Evolutionary conservation across 1,140 invertebrate genomes (phyloP).

Genomic region (Brachionus rotundiformis): DNA sequence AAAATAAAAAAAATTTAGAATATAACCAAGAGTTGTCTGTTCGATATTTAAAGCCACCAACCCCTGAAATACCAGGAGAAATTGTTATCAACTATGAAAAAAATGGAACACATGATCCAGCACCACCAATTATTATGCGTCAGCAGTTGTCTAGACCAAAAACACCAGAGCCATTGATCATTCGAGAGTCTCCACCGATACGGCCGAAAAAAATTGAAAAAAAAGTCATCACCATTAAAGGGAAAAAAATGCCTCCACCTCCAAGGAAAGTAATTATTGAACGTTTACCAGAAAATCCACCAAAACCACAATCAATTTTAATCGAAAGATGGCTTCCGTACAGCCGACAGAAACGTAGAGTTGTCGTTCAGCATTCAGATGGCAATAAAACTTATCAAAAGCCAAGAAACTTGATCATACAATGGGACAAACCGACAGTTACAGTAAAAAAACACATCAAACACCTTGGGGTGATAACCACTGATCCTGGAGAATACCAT

Average conservation of each 20-base stretch:
- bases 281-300: constrained; percentile 30
- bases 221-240: constrained; percentile 28
- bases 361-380: not conserved
- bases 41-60: constrained; percentile 44
- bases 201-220: not conserved
- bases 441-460: not conserved
- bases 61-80: constrained; percentile 35
- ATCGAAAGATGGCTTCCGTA: constrained; percentile 52
- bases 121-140: constrained; percentile 48
- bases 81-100: constrained; percentile 26
- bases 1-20: not conserved
- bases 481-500: constrained; percentile 32
- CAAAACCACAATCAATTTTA: constrained; percentile 32
- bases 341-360: not conserved
- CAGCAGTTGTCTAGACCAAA: not conserved
- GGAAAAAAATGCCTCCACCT: not conserved
- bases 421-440: constrained; percentile 22
- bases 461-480: constrained; percentile 7
- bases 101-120: not conserved
- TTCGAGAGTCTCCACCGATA: constrained; percentile 36
- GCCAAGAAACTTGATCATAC: constrained; percentile 45
- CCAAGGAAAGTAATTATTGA: constrained; percentile 47
- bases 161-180: constrained; percentile 34
- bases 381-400: not conserved
- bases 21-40: constrained; percentile 46